Conservation (phyloP, 2,888 invertebrate species). For the Stramonita haemastoma region DNA sequence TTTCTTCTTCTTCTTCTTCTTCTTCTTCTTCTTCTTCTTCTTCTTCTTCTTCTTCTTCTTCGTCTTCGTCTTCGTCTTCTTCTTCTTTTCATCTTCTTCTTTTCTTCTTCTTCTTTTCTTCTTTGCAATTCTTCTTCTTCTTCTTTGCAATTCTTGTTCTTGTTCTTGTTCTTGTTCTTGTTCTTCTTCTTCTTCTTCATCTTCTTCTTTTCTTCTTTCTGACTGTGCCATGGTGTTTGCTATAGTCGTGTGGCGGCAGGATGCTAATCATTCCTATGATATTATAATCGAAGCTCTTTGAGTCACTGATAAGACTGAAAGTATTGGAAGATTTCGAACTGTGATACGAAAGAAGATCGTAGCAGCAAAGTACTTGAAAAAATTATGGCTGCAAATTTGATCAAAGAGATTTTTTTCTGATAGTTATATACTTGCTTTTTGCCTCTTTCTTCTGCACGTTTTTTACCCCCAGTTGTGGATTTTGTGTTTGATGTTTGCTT, state of each 20-base stretch:
- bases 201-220: neutral
- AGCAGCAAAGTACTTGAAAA: neutral
- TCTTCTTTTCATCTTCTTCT: neutral
- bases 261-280: no score
- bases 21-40: neutral
- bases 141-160: neutral
- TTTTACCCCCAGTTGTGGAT: no score
- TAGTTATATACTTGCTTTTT: no score
- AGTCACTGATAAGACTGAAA: no score
- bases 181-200: neutral
- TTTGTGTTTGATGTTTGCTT: no score
- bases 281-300: no score
- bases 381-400: neutral
- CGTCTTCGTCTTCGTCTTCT: neutral
- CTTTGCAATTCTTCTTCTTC: neutral
- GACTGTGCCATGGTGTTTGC: no score
- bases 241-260: no score
- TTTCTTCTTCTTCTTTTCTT: neutral
- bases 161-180: neutral
- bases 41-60: neutral
- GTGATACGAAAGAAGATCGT: neutral
- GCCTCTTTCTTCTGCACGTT: no score
- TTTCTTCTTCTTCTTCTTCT: neutral
- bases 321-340: neutral
- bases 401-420: no score